These are phyloP conservation scores for Drosophila elegans DNA, from an alignment of 1,140 invertebrate species.

Conservation along the genomic window DNA sequence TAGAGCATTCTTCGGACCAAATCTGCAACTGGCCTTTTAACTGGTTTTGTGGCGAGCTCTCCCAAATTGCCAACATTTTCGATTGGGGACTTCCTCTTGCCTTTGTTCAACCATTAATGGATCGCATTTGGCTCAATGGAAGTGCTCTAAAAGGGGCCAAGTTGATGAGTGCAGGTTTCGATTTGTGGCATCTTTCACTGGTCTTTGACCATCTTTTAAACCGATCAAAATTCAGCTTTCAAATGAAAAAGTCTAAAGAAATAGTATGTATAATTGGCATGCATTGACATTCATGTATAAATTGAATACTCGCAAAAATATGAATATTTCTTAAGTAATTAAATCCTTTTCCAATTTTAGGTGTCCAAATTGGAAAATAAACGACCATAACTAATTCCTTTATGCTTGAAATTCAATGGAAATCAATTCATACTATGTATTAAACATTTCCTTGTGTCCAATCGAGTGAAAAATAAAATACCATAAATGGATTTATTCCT, in stretches of 20 bases:
- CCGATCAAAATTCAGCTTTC: background rate
- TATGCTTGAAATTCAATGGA: slow-evolving; percentile 14
- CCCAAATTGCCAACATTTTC: slow-evolving; percentile 34
- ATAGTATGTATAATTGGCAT: no score
- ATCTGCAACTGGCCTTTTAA: slow-evolving; percentile 20
- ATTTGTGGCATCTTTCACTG: background rate
- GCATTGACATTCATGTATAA: background rate
- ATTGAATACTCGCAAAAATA: no score
- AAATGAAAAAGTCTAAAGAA: no score
- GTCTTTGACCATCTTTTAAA: slow-evolving; percentile 1
- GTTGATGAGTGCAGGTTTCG: slow-evolving; percentile 15
- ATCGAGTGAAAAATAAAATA: slow-evolving; percentile 35
- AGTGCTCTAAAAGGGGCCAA: slow-evolving; percentile 26
- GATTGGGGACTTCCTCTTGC: slow-evolving; percentile 29
- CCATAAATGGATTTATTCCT: slow-evolving; percentile 32
- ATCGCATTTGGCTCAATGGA: background rate
- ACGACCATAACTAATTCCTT: slow-evolving; percentile 5
- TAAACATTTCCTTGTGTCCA: slow-evolving; percentile 35
- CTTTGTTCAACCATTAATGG: slow-evolving; percentile 31
- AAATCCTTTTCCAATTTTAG: background rate
- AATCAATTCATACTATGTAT: slow-evolving; percentile 16
- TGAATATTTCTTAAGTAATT: background rate
- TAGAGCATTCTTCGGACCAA: slow-evolving; percentile 6
- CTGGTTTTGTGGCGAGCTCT: slow-evolving; percentile 11
- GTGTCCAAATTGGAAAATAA: slow-evolving; percentile 30